phyloP scores from a whole-genome alignment of 2,113 vertebrate genomes.

The Isurus oxyrinchus region DNA sequence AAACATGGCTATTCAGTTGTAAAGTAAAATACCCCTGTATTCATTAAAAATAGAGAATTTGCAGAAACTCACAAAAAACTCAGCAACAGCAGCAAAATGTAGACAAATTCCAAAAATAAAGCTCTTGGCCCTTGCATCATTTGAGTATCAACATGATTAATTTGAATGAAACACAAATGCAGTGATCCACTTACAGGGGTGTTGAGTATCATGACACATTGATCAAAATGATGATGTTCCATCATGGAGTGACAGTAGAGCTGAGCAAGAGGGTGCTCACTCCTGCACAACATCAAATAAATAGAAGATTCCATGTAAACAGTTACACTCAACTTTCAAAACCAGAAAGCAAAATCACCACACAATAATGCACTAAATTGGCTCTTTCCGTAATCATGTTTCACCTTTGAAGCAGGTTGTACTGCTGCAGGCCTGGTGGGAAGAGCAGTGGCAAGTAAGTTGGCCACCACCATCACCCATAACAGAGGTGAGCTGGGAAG shows the following conservation, averaged over 20 bases:
- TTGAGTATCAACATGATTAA: neutral
- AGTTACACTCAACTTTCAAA: neutral
- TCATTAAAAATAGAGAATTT: neutral
- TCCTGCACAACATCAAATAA: conserved; percentile 57
- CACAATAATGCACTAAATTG: neutral
- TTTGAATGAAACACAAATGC: neutral
- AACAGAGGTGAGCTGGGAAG: neutral
- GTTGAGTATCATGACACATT: conserved; percentile 98
- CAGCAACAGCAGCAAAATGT: neutral
- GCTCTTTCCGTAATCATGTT: neutral
- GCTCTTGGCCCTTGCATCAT: neutral
- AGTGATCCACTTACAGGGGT: conserved; percentile 71
- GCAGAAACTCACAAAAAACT: neutral
- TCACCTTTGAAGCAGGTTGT: neutral
- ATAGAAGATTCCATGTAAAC: neutral
- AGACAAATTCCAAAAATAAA: neutral
- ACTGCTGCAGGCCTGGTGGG: neutral
- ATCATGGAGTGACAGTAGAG: conserved; percentile 96
- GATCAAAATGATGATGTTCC: conserved; percentile 98
- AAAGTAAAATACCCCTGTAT: neutral
- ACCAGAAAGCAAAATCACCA: neutral
- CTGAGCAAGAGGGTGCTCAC: conserved; percentile 88
- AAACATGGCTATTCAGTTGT: neutral
- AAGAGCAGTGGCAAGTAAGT: neutral
- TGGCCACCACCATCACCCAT: neutral